Conservation (phyloP, 2,113 vertebrate species). For the Peromyscus polionotus region DNA sequence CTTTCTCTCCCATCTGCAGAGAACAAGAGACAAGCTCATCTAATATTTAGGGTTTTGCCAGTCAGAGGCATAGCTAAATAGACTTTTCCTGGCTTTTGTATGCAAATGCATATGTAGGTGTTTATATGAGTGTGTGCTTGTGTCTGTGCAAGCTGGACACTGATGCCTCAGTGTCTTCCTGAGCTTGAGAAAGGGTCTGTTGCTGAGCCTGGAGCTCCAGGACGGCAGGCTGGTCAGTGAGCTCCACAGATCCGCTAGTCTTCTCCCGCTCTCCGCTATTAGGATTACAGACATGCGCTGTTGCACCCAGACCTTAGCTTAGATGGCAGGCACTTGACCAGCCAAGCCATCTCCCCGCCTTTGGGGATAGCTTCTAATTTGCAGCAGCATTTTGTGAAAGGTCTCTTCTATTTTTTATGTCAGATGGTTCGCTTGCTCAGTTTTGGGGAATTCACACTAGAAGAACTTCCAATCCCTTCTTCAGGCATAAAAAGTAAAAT, state of each 20-base stretch:
- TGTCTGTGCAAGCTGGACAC: neutral
- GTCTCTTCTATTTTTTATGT: neutral
- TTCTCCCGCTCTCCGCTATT: neutral
- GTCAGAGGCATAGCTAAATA: neutral
- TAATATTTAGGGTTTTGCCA: too few relatives aligned
- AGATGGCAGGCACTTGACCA: neutral
- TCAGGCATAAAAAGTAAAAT: neutral
- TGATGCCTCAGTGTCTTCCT: neutral
- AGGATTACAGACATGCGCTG: too few relatives aligned
- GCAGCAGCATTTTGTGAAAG: neutral
- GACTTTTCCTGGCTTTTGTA: neutral
- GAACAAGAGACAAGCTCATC: neutral
- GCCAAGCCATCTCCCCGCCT: neutral
- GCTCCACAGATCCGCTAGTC: neutral
- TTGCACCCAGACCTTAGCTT: neutral
- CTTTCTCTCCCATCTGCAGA: accelerated
- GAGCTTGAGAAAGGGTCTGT: neutral
- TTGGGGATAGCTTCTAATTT: neutral
- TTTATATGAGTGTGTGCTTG: neutral
- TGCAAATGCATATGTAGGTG: neutral
- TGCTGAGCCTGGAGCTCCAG: neutral
- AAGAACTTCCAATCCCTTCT: neutral
- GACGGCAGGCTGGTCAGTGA: neutral
- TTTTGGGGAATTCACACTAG: neutral
- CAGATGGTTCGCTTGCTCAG: neutral